Evolutionary conservation across 2,888 invertebrate genomes (phyloP).

Genomic region (Aproaerema taeniolella): DNA sequence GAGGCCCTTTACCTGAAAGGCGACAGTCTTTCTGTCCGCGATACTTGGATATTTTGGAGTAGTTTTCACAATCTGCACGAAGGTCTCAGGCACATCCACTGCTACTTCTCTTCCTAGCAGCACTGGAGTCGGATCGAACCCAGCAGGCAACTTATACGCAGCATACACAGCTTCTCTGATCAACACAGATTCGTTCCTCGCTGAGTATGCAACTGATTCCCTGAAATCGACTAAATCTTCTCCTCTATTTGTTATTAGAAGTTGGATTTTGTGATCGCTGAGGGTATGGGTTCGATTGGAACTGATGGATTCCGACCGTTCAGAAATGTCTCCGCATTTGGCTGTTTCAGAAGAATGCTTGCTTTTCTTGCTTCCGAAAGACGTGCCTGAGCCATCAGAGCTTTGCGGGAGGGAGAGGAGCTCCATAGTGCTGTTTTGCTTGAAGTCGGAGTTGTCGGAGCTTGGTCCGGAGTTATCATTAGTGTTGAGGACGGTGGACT

Average conservation of each 20-base stretch:
- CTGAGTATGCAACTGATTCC: conserved; percentile 66
- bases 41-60: conserved; percentile 82
- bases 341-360: conserved; percentile 64
- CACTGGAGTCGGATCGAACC: conserved; percentile 69
- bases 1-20: conserved; percentile 63
- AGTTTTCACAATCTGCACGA: conserved; percentile 88
- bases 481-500: conserved; percentile 58
- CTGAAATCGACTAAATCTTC: conserved; percentile 65
- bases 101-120: conserved; percentile 81
- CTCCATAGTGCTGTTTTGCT: conserved; percentile 59
- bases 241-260: conserved; percentile 65
- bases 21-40: conserved; percentile 71
- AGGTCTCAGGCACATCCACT: conserved; percentile 93
- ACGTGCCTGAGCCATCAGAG: conserved; percentile 51
- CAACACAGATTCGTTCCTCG: conserved; percentile 70
- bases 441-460: conserved; percentile 56
- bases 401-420: conserved; percentile 63
- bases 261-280: conserved; percentile 66
- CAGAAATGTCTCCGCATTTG: conserved; percentile 59
- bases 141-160: conserved; percentile 64
- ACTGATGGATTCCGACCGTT: conserved; percentile 54
- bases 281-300: conserved; percentile 48
- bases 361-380: conserved; percentile 65
- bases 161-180: conserved; percentile 69
- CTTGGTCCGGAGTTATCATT: conserved; percentile 53